Conservation (phyloP, 1,140 invertebrate genomes). For the Sogatella furcifera region DNA sequence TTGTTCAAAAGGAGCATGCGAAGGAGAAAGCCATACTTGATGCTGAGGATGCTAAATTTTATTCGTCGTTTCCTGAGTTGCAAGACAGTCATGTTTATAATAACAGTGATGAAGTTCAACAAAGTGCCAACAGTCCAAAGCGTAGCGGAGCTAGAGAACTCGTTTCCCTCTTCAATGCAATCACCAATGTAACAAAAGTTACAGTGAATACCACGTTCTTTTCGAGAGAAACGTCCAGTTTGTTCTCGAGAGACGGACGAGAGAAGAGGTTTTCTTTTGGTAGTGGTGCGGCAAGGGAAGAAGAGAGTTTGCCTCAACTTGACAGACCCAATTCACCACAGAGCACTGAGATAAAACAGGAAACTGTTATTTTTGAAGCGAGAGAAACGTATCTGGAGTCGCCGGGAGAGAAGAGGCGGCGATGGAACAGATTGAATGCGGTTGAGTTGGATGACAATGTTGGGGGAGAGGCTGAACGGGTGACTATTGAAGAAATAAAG, state of each 20-base stretch:
- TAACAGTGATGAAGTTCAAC: constrained; percentile 28
- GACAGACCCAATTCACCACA: background rate
- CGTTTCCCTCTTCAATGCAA: constrained; percentile 51
- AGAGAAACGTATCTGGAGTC: constrained; percentile 5
- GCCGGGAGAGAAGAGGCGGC: constrained; percentile 4
- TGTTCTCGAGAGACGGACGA: constrained; percentile 18
- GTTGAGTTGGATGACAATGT: background rate
- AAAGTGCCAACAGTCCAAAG: constrained; percentile 23
- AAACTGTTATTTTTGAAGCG: constrained; percentile 10
- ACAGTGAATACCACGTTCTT: constrained; percentile 41
- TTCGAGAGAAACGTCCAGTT: constrained; percentile 13
- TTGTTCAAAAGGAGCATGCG: constrained; percentile 48
- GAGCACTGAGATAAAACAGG: background rate
- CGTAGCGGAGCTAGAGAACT: constrained; percentile 41
- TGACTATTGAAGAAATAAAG: constrained; percentile 22
- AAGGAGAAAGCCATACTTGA: constrained; percentile 29
- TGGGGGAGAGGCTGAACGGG: background rate
- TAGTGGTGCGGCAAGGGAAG: background rate
- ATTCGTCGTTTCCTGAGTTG: constrained; percentile 25
- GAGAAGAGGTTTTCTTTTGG: constrained; percentile 21
- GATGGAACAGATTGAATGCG: background rate
- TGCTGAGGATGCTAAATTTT: constrained; percentile 29
- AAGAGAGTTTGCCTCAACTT: background rate
- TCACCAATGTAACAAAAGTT: constrained; percentile 44
- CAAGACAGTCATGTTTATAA: constrained; percentile 24